phyloP scores from a whole-genome alignment of 2,888 invertebrate species.

The Acanthosepion esculentum region DNA sequence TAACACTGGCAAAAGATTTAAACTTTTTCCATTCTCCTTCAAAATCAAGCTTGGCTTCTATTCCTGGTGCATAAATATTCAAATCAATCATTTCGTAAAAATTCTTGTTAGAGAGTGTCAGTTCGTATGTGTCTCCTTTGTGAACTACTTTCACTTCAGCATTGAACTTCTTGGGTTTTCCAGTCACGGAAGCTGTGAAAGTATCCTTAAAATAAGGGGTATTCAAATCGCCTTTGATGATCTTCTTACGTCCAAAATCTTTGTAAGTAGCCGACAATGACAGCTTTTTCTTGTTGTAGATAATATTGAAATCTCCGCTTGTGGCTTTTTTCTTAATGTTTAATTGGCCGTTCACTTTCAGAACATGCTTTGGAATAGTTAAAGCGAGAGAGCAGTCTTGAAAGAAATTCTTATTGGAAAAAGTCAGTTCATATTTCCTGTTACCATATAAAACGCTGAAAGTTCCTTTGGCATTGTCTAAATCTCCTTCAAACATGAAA shows the following conservation, averaged over 20 bases:
- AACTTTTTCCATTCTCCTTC: constrained; percentile 33
- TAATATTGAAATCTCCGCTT: background rate
- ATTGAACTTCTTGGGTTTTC: background rate
- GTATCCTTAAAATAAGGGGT: background rate
- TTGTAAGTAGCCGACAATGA: background rate
- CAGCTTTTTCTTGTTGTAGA: constrained; percentile 3
- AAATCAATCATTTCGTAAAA: background rate
- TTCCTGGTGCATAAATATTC: background rate
- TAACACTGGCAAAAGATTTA: background rate
- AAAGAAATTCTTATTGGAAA: background rate
- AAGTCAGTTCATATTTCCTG: background rate
- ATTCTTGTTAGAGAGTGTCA: background rate
- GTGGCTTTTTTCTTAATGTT: background rate
- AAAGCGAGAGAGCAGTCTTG: background rate
- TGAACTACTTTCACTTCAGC: background rate
- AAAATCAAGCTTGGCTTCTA: background rate
- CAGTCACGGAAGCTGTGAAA: background rate
- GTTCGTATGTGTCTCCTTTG: background rate
- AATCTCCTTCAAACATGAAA: background rate
- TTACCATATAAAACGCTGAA: background rate
- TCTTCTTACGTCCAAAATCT: background rate
- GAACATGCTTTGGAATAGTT: background rate
- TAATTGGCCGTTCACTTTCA: background rate
- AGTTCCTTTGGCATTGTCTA: background rate
- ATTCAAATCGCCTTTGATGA: background rate